Evolutionary conservation across 2,113 vertebrate genomes (phyloP).

Genomic region (Geococcyx californianus): DNA sequence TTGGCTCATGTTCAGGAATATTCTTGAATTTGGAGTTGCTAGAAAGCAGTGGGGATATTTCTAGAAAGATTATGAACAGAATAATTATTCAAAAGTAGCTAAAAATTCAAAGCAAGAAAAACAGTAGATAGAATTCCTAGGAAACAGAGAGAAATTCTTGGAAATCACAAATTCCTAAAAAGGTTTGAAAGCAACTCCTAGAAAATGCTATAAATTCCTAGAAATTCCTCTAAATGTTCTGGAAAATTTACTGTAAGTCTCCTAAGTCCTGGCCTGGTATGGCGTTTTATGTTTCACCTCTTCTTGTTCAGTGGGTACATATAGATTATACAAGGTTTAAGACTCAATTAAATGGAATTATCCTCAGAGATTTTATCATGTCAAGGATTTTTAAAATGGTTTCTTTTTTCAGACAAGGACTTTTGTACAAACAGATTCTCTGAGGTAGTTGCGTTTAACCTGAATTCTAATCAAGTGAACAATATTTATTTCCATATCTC

Average conservation of each 20-base stretch:
- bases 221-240: neutral
- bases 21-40: neutral
- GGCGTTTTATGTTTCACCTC: neutral
- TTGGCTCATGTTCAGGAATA: too few species aligned
- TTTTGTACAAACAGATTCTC: neutral
- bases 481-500: neutral
- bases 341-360: constrained; percentile 10
- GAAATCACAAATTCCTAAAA: neutral
- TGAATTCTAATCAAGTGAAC: neutral
- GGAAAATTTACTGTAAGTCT: neutral
- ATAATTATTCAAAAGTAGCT: neutral
- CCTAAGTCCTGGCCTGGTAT: accelerated
- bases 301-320: neutral
- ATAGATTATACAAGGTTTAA: constrained; percentile 37
- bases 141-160: too few species aligned
- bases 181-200: neutral
- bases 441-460: neutral
- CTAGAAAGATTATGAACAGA: neutral
- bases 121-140: neutral
- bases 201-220: neutral
- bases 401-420: neutral
- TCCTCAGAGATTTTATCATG: neutral
- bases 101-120: neutral
- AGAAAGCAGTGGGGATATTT: neutral
- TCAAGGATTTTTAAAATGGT: neutral